A percentile compares a stretch with the other conserved stretches of the same genome.
Evolutionary conservation across 2,888 invertebrate species (phyloP).

Genomic region (Xestia sexstrigata): DNA sequence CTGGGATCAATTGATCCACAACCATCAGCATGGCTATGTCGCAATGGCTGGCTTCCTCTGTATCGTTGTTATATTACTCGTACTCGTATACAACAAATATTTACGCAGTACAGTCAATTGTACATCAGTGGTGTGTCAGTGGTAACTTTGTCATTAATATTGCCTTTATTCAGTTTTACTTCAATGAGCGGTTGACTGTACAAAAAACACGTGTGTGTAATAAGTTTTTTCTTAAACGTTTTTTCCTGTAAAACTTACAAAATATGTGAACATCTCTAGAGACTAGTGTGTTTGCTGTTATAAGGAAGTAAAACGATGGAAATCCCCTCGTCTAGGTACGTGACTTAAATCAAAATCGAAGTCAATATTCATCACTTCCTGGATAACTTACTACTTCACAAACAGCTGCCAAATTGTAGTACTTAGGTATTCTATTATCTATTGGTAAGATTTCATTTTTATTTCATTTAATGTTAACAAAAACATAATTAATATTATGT

Average conservation of each 20-base stretch:
- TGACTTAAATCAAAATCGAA: not conserved
- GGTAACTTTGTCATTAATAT: not conserved
- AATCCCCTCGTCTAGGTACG: not conserved
- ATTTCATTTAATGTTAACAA: not conserved
- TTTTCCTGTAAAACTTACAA: not conserved
- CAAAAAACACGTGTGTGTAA: not conserved
- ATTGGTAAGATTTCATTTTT: not conserved
- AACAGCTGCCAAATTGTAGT: not conserved
- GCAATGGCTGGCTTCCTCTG: conserved; percentile 12
- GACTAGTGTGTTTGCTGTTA: not conserved
- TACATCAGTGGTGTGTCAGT: no score
- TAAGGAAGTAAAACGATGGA: not conserved
- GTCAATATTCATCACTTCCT: not conserved
- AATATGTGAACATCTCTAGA: conserved; percentile 18
- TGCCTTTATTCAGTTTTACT: not conserved
- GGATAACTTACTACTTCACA: not conserved
- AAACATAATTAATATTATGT: not conserved
- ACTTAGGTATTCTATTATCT: no score
- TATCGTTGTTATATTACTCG: not conserved
- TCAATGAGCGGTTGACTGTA: not conserved
- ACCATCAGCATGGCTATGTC: conserved; percentile 19
- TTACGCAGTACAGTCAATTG: not conserved
- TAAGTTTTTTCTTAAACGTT: conserved; percentile 17
- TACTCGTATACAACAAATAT: not conserved
- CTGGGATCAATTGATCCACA: conserved; percentile 25